Percentiles rank a stretch among this genome's conserved stretches.
These are phyloP conservation scores for Oncorhynchus kisutch DNA, from an alignment of 2,113 vertebrate genomes.

Conservation along the genomic window DNA sequence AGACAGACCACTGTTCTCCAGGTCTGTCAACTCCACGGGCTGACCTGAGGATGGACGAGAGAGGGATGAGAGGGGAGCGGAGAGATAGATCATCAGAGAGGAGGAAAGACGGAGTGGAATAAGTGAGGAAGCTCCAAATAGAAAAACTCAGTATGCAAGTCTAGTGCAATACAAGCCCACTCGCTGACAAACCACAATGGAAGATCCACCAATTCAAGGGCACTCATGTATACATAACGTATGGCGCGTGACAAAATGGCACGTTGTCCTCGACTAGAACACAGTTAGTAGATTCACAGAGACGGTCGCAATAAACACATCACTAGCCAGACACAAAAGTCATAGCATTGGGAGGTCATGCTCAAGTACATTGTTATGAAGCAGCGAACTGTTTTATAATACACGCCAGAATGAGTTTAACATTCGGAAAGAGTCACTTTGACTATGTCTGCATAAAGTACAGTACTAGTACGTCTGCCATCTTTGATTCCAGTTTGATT, in stretches of 20 bases:
- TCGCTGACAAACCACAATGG: not conserved
- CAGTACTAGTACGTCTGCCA: not conserved
- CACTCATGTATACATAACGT: slow-evolving; percentile 5
- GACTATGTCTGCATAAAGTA: not conserved
- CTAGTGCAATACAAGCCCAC: not conserved
- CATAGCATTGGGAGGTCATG: not conserved
- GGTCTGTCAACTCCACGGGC: slow-evolving; percentile 63
- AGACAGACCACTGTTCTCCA: slow-evolving; percentile 71
- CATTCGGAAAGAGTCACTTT: not conserved
- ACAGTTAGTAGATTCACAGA: not conserved
- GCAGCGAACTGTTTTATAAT: not conserved
- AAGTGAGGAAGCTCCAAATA: not conserved
- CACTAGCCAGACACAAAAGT: not conserved
- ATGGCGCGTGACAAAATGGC: not conserved
- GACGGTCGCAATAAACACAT: not conserved
- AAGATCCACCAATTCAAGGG: slow-evolving; percentile 3
- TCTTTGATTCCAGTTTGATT: too few species aligned
- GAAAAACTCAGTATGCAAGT: too few species aligned
- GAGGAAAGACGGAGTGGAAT: not conserved
- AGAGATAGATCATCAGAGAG: not conserved
- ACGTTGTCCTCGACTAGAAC: slow-evolving; percentile 10
- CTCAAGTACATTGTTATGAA: not conserved
- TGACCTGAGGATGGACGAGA: slow-evolving; percentile 53
- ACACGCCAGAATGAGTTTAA: not conserved
- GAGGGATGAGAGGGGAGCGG: not conserved